These are phyloP conservation scores for Oscheius sp. DNA, from an alignment of 2,888 invertebrate species.

Conservation along the genomic window DNA sequence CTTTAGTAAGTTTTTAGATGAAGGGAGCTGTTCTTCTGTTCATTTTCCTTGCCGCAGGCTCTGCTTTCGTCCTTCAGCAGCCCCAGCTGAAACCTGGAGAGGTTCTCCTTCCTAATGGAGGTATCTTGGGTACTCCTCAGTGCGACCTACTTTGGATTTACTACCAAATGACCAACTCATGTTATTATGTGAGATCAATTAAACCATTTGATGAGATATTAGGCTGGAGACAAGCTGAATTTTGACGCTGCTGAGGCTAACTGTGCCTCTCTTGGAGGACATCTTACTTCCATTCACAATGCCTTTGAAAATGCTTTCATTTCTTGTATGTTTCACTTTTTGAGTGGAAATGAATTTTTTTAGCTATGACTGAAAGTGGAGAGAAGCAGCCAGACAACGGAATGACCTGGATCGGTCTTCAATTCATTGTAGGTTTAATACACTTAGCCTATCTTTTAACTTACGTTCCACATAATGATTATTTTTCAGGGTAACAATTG, in stretches of 20 bases:
- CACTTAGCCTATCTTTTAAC: background rate
- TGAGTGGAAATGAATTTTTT: background rate
- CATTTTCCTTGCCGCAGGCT: background rate
- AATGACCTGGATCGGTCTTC: slow-evolving; percentile 32
- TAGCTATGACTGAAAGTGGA: slow-evolving; percentile 31
- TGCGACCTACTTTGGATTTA: slow-evolving; percentile 31
- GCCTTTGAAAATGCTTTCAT: slow-evolving; percentile 48
- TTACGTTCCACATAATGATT: background rate
- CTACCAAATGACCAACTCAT: slow-evolving; percentile 32
- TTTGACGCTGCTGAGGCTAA: slow-evolving; percentile 51
- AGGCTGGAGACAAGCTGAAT: slow-evolving; percentile 32
- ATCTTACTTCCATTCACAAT: slow-evolving; percentile 51
- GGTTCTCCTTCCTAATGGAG: slow-evolving; percentile 16
- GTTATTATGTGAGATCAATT: slow-evolving; percentile 24
- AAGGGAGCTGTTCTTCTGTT: background rate
- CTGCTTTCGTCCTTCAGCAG: slow-evolving; percentile 3
- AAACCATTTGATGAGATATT: background rate
- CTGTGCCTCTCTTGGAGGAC: slow-evolving; percentile 50
- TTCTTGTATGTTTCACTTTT: background rate
- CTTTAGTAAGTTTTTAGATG: too few relatives aligned
- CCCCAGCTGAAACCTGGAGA: slow-evolving; percentile 3
- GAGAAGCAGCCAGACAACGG: slow-evolving; percentile 25
- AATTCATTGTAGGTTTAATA: slow-evolving; percentile 2
- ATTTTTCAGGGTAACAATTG: slow-evolving; percentile 30
- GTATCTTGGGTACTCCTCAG: slow-evolving; percentile 12